These are phyloP conservation scores for Cirrhinus mrigala DNA, from an alignment of 2,797 vertebrate species.

Conservation along the genomic window DNA sequence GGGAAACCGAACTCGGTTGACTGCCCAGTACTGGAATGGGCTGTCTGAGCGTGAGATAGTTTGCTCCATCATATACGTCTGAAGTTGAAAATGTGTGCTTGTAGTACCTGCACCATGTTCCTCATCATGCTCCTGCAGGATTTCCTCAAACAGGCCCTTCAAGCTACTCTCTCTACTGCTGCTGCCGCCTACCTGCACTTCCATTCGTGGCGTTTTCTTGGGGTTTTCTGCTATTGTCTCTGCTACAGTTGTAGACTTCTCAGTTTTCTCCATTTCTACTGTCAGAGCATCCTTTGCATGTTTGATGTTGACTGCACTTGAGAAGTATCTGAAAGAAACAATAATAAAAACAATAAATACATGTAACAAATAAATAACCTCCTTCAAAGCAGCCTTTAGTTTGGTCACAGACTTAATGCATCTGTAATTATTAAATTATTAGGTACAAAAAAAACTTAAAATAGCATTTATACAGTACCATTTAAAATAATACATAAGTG, in stretches of 20 bases:
- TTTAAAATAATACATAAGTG: neutral
- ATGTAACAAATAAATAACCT: neutral
- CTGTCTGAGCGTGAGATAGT: neutral
- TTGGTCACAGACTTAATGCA: constrained; percentile 3
- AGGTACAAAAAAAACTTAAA: neutral
- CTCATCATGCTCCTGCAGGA: too few relatives aligned
- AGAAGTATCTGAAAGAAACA: neutral
- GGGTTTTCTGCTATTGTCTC: too few relatives aligned
- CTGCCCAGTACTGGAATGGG: constrained; percentile 16
- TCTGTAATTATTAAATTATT: neutral
- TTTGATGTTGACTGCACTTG: neutral
- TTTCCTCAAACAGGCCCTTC: too few relatives aligned
- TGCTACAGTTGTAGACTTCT: too few relatives aligned
- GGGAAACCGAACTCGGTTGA: constrained; percentile 18
- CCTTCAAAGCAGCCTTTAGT: neutral
- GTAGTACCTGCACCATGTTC: neutral
- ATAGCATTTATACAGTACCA: neutral
- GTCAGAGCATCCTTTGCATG: constrained; percentile 4
- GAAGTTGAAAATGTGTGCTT: neutral
- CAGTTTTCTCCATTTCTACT: neutral
- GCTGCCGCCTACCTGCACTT: too few relatives aligned
- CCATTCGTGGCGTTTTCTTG: too few relatives aligned
- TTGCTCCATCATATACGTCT: neutral
- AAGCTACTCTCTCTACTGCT: too few relatives aligned
- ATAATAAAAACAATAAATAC: neutral